Base-by-base conservation (phyloP, 2,888 invertebrate genomes). In the Epirrhoe alternata region DNA sequence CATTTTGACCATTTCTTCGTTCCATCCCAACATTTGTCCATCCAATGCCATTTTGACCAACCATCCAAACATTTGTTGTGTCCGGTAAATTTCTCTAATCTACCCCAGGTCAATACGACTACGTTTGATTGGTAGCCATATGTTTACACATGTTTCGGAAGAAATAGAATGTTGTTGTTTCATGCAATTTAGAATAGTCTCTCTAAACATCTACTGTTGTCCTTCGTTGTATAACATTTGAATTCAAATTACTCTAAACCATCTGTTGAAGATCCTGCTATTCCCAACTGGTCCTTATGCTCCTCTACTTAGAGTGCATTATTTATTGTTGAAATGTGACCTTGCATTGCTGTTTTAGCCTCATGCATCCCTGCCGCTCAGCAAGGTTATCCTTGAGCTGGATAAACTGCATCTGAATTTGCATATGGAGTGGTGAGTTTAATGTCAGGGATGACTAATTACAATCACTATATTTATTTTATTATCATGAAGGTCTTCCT, bases 341-440 rank as follows among this genome's bases (percentile, higher is more conserved):
- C 59, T 67, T 60, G 50, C 45, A 54, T 62, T 63, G 60, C 63
- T 63, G 63, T 38, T 30, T 31, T 63, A 59, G 51, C 51, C 45
- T 61, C 57, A 38, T 59, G 59, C 33, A 59, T 55, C 55, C n/a
- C 51, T 63, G 47, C 51, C 59, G 47, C n/a, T 42, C 16, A 33
- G n/a, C 31, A 56, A 63, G 58, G 62, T 47, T 63, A 49, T 60
- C 59, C 67, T 67, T 67, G 67, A 63, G 30, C 38, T 58, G 53
- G n/a, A 54, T 59, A 52, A 53, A 62, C 54, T 61, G 42, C 14
- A 49, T 62, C 24, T 24, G 1, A 50, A 62, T 56, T 50, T 55
- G 50, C 50, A 64, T 49, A 47, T 52, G 45, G 49, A 53, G 16
- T 16, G 17, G 35, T 17, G n/a, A 47, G 30, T 51, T 55, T 53